Base-by-base conservation (phyloP, 2,113 vertebrate species). In the Tamias sibiricus region DNA sequence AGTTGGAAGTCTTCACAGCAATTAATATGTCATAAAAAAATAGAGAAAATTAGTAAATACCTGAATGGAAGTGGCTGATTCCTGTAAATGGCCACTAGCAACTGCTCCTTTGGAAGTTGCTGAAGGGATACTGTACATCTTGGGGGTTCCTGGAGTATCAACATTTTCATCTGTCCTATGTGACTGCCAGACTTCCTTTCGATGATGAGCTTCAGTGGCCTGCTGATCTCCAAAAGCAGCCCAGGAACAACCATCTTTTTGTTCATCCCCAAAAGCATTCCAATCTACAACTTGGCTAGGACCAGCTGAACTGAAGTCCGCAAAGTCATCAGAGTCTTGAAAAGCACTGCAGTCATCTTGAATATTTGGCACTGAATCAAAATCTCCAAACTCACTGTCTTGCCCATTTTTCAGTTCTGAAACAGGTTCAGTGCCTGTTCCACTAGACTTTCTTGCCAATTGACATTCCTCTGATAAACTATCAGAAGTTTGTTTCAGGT, bases 241-340 rank as follows among this genome's bases (percentile, higher is more conserved):
- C 99, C 99, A 99, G 28, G 99, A 98, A 85, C 97, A 98, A 94
- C 95, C 98, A 68, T 98, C 99, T 85, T 97, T 98, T 81, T 98
- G 97, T 40, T 98, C 99, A 87, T 98, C 98, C 76, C 97, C 99
- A 98, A 99, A 99, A 96, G 99, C 99, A 91, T 98, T 99, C 99
- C 99, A 99, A 49, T 97, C 98, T 19, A 95, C 93, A 82, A 97
- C 98, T 90, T 98, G 84, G 47, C 84, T 98, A 98, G 96, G 98
- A 94, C 98, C 98, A 24, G 99, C 99, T 10, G 99, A 99, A 98
- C 99, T 99, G 98, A 99, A 99, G 97, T 99, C 99, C 0, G 99
- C 99, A 98, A 99, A 99, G 98, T 99, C 99, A 66, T 99, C 99
- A 0, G 99, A 99, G 62, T 98, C 99, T 64, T 99, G 99, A 97